A percentile compares a stretch with the other conserved stretches of the same genome.
Conservation (phyloP, 2,113 vertebrate genomes). For the Mionectes macconnelli region DNA sequence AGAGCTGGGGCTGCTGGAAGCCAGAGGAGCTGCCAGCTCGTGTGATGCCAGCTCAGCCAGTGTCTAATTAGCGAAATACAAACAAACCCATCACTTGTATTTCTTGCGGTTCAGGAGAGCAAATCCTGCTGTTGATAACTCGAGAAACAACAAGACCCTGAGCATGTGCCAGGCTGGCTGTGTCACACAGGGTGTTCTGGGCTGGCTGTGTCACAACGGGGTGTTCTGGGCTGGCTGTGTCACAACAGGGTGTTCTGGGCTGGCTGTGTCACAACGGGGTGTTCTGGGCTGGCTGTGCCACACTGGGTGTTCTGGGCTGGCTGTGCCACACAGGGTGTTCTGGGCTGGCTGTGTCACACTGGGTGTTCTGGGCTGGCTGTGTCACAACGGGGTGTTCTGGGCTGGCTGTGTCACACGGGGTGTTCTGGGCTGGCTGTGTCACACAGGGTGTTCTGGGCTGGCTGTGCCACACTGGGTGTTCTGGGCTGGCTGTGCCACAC, state of each 20-base stretch:
- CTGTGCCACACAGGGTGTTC: background rate
- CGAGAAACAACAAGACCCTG: constrained; percentile 7
- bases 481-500: background rate
- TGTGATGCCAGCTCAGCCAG: constrained; percentile 39
- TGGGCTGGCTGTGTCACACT: too few species aligned
- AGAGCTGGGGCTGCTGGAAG: constrained; percentile 14
- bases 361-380: background rate
- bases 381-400: background rate
- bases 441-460: too few species aligned
- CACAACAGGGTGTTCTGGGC: background rate
- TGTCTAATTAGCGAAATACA: constrained; percentile 76
- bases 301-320: background rate
- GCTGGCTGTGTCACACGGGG: background rate
- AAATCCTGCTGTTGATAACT: constrained; percentile 68
- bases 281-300: background rate
- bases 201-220: background rate
- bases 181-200: background rate
- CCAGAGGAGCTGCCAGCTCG: constrained; percentile 59
- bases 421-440: background rate
- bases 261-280: background rate
- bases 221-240: background rate
- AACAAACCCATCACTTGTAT: constrained; percentile 76
- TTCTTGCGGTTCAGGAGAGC: constrained; percentile 69
- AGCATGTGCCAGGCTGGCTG: constrained; percentile 32
- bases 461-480: too few species aligned